Conservation (phyloP, 1,140 invertebrate species). For the Contarinia nasturtii region DNA sequence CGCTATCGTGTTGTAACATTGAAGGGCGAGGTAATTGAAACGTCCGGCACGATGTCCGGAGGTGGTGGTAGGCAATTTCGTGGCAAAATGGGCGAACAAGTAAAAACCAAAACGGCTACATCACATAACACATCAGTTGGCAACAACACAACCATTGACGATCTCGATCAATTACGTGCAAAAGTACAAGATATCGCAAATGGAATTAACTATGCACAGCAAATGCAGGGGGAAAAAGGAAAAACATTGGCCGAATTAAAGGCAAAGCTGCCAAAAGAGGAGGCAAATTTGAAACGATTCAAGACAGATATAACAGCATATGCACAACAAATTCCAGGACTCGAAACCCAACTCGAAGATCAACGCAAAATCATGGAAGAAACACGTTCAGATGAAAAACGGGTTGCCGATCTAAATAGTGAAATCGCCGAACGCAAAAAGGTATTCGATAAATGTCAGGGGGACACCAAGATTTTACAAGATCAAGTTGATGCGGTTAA, state of each 20-base stretch:
- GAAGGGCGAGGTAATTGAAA: conserved; percentile 79
- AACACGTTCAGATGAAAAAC: conserved; percentile 41
- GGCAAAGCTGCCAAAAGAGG: conserved; percentile 11
- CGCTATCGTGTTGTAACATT: conserved; percentile 81
- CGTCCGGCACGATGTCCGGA: conserved; percentile 74
- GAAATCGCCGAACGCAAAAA: conserved; percentile 27
- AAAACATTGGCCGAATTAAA: conserved; percentile 25
- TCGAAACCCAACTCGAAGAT: conserved; percentile 40
- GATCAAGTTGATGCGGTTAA: conserved; percentile 39
- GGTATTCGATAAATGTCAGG: conserved; percentile 37
- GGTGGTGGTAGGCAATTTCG: conserved; percentile 50
- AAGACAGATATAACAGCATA: conserved; percentile 26
- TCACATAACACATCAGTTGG: conserved; percentile 5
- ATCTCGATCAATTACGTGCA: neutral
- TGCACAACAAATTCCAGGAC: conserved; percentile 27
- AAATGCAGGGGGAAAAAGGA: conserved; percentile 16
- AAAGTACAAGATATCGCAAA: conserved; percentile 14
- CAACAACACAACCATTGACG: neutral
- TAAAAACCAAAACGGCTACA: conserved; percentile 30
- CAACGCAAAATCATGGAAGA: conserved; percentile 48
- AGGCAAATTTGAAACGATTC: conserved; percentile 26
- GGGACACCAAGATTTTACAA: conserved; percentile 32
- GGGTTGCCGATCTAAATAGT: conserved; percentile 35
- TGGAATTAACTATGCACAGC: conserved; percentile 18
- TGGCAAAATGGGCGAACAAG: conserved; percentile 60